phyloP scores from a whole-genome alignment of 2,113 vertebrate species.

The Macrotis lagotis region DNA sequence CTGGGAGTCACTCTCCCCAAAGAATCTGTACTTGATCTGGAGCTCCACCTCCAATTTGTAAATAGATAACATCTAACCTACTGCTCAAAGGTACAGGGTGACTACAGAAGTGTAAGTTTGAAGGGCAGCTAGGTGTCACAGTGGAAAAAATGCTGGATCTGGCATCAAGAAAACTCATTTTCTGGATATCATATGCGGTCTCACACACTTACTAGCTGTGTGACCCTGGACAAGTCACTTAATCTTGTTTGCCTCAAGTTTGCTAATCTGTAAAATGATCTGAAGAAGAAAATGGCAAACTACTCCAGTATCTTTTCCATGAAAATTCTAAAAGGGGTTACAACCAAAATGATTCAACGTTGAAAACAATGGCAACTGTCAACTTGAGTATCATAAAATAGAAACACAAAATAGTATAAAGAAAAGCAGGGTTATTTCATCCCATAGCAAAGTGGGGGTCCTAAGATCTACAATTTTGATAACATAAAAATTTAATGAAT shows the following conservation, averaged over 20 bases:
- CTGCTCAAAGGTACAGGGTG: neutral
- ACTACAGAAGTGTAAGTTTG: neutral
- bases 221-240: neutral
- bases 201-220: neutral
- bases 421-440: neutral
- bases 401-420: neutral
- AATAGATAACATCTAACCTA: neutral
- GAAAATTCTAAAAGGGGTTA: neutral
- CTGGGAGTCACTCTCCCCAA: neutral
- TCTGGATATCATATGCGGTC: neutral
- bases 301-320: neutral
- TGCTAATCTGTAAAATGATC: neutral
- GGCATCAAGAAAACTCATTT: neutral
- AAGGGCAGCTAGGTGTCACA: neutral
- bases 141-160: neutral
- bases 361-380: neutral
- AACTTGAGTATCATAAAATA: neutral
- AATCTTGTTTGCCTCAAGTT: neutral
- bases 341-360: neutral
- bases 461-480: neutral
- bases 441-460: neutral
- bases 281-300: neutral
- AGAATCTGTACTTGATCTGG: neutral
- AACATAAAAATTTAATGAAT: neutral
- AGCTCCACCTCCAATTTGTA: neutral